Evolutionary conservation across 2,113 vertebrate species (phyloP).

Genomic region (Mungos mungo): DNA sequence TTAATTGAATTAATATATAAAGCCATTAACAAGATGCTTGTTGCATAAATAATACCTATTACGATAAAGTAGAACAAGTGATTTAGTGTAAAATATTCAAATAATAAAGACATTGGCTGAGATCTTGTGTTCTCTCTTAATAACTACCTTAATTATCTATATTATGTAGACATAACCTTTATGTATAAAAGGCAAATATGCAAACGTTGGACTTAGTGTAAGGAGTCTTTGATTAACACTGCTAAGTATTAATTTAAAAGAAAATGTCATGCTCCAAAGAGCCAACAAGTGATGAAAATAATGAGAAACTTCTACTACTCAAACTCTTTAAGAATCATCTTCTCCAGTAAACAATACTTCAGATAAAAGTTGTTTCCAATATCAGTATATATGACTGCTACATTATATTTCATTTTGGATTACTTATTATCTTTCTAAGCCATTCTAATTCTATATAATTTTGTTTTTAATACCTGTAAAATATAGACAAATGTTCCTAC

Average conservation of each 20-base stretch:
- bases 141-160: slow-evolving; percentile 11
- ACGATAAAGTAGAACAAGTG: background rate
- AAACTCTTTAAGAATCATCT: background rate
- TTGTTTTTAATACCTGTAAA: background rate
- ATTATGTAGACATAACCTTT: slow-evolving; percentile 17
- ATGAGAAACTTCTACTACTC: background rate
- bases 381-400: background rate
- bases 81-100: slow-evolving; percentile 44
- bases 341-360: background rate
- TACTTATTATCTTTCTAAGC: background rate
- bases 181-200: background rate
- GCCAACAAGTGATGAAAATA: slow-evolving; percentile 6
- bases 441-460: background rate
- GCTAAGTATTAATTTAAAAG: slow-evolving; percentile 50
- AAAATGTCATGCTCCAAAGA: slow-evolving; percentile 47
- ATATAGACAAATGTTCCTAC: background rate
- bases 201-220: background rate
- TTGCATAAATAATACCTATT: background rate
- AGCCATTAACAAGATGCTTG: background rate
- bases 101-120: background rate
- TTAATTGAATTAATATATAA: background rate
- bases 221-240: slow-evolving; percentile 12
- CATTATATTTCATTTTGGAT: background rate
- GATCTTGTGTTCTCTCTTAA: background rate
- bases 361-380: background rate